These are phyloP conservation scores for Diarsia rubi DNA, from an alignment of 2,888 invertebrate species.

Conservation along the genomic window DNA sequence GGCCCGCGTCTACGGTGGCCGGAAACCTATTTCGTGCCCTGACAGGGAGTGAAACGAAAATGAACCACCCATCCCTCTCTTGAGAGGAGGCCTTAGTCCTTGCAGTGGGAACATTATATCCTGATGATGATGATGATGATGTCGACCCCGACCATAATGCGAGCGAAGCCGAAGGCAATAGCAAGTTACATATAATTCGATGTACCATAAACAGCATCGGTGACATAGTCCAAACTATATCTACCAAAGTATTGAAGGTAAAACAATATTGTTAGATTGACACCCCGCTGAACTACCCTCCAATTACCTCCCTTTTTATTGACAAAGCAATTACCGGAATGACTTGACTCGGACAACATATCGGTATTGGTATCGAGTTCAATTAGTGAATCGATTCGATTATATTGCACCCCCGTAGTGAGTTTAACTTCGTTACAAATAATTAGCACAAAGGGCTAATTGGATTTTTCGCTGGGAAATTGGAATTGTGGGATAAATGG, in stretches of 20 bases:
- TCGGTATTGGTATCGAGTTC: slow-evolving; percentile 51
- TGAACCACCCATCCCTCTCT: too few species aligned
- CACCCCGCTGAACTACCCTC: slow-evolving; percentile 21
- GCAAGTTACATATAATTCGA: background rate
- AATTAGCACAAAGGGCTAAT: slow-evolving; percentile 48
- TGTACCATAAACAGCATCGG: background rate
- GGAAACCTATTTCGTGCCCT: background rate
- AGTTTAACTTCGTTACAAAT: slow-evolving; percentile 42
- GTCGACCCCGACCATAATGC: too few species aligned
- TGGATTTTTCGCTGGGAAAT: slow-evolving; percentile 31
- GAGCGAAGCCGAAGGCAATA: background rate
- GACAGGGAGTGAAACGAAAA: background rate
- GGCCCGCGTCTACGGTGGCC: too few species aligned
- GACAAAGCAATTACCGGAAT: slow-evolving; percentile 55
- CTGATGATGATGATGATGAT: too few species aligned
- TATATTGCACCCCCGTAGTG: slow-evolving; percentile 51
- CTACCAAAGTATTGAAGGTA: background rate
- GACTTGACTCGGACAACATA: slow-evolving; percentile 40
- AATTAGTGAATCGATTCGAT: slow-evolving; percentile 60
- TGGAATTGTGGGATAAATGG: slow-evolving; percentile 13
- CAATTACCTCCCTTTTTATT: slow-evolving; percentile 38
- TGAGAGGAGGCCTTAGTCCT: too few species aligned
- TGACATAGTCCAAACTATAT: slow-evolving; percentile 9
- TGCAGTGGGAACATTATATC: too few species aligned
- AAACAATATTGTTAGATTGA: slow-evolving; percentile 44